A percentile compares a stretch with the other conserved stretches of the same genome.
Conservation (phyloP, 2,888 invertebrate species). For the Agriopis leucophaearia region DNA sequence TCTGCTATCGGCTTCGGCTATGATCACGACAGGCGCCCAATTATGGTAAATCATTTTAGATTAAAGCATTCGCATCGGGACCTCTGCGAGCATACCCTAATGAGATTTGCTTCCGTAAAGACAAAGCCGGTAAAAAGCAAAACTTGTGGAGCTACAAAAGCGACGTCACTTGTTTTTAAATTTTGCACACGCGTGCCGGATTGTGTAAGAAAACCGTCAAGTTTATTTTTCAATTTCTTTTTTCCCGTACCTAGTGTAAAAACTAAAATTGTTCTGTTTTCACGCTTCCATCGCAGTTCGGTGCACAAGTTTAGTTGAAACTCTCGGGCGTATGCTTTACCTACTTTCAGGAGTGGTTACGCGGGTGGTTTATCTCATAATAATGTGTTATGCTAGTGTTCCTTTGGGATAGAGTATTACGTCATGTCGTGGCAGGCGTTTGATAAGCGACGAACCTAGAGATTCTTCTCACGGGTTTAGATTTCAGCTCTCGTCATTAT, state of each 20-base stretch:
- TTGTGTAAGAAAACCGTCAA: constrained; percentile 54
- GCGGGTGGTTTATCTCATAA: constrained; percentile 22
- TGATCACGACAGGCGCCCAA: constrained; percentile 27
- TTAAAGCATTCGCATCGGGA: constrained; percentile 22
- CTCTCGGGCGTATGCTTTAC: constrained; percentile 27
- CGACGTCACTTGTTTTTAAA: constrained; percentile 56
- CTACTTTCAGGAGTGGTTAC: constrained; percentile 20
- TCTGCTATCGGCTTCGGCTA: no score
- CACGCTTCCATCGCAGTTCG: constrained; percentile 40
- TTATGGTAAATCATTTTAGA: constrained; percentile 37
- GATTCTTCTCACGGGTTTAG: constrained; percentile 31
- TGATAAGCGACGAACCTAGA: constrained; percentile 16
- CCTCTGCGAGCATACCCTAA: constrained; percentile 51
- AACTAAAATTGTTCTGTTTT: constrained; percentile 18
- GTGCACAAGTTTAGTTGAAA: constrained; percentile 42
- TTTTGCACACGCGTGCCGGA: constrained; percentile 57
- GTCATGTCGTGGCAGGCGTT: constrained; percentile 25
- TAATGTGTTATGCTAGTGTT: constrained; percentile 16
- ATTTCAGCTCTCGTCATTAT: constrained; percentile 26
- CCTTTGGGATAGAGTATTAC: constrained; percentile 26
- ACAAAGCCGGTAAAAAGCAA: constrained; percentile 58
- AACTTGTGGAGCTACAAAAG: constrained; percentile 48
- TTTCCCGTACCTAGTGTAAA: constrained; percentile 40
- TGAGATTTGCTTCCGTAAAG: constrained; percentile 65
- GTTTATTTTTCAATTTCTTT: constrained; percentile 65